Conservation (phyloP, 1,140 invertebrate genomes). For the Manduca sexta region DNA sequence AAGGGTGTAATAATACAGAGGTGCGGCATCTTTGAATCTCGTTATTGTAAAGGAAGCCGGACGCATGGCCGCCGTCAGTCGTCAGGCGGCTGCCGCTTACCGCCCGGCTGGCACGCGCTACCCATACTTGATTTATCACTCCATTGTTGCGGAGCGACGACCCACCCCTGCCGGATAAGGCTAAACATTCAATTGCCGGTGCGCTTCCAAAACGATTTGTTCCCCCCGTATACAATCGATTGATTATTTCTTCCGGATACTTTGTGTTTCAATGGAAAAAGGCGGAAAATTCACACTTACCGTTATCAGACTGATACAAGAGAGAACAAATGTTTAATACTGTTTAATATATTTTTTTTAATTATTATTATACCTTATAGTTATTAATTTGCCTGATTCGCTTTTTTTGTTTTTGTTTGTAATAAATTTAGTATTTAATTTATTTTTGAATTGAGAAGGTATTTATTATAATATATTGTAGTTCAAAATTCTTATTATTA, state of each 20-base stretch:
- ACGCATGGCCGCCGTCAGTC: slow-evolving; percentile 32
- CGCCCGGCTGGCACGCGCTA: slow-evolving; percentile 49
- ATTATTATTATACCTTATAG: too few species aligned
- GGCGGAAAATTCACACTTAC: slow-evolving; percentile 5
- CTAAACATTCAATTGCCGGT: slow-evolving; percentile 63
- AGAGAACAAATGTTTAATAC: background rate
- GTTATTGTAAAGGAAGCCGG: slow-evolving; percentile 25
- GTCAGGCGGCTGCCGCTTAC: slow-evolving; percentile 23
- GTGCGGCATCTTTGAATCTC: slow-evolving; percentile 53
- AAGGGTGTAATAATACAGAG: slow-evolving; percentile 5
- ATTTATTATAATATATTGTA: too few species aligned
- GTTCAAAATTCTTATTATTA: slow-evolving; percentile 15
- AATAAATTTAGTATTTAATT: too few species aligned
- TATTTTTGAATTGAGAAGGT: too few species aligned
- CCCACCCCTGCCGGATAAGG: slow-evolving; percentile 49
- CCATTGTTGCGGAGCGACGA: slow-evolving; percentile 60
- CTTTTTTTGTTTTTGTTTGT: too few species aligned
- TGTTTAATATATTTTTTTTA: too few species aligned
- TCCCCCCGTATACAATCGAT: slow-evolving; percentile 46
- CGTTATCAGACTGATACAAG: background rate
- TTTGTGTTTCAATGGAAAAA: slow-evolving; percentile 19
- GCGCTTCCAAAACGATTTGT: slow-evolving; percentile 60
- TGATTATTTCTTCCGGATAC: slow-evolving; percentile 38
- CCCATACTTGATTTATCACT: slow-evolving; percentile 69
- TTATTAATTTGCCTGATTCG: too few species aligned